Evolutionary conservation across 2,113 vertebrate genomes (phyloP).

Genomic region (Tor tambroides): DNA sequence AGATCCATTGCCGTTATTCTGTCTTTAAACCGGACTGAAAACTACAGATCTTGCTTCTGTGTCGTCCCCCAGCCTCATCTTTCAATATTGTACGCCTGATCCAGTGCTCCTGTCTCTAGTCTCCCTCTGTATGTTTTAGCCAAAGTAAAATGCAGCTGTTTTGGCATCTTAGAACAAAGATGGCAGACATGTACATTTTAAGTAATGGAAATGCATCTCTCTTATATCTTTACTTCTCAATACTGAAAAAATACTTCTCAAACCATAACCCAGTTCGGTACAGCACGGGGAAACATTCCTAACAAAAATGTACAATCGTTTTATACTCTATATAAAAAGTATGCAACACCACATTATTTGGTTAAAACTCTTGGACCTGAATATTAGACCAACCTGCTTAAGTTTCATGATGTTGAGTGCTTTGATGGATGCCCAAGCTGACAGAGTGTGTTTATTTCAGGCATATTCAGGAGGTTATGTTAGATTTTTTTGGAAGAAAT

Average conservation of each 20-base stretch:
- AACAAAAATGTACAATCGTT: conserved; percentile 40
- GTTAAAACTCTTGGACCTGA: conserved; percentile 23
- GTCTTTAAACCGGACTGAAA: conserved; percentile 56
- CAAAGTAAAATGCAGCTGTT: conserved; percentile 33
- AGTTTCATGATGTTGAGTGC: conserved; percentile 24
- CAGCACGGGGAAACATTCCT: conserved; percentile 12
- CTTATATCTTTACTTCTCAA: conserved; percentile 38
- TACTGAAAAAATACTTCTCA: conserved; percentile 29
- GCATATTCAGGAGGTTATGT: conserved; percentile 37
- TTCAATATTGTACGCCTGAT: conserved; percentile 65
- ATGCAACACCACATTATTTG: conserved; percentile 15
- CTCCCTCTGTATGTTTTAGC: conserved; percentile 41
- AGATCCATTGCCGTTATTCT: conserved; percentile 61
- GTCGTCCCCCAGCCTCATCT: conserved; percentile 63
- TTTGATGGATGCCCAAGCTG: conserved; percentile 14
- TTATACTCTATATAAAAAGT: conserved; percentile 27
- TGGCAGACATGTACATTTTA: conserved; percentile 27
- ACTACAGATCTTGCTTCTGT: conserved; percentile 56
- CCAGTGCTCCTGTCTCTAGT: conserved; percentile 46
- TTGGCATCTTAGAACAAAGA: conserved; percentile 16
- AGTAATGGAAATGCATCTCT: conserved; percentile 39
- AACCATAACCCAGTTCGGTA: conserved; percentile 27
- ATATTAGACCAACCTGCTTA: not conserved
- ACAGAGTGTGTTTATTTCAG: conserved; percentile 37
- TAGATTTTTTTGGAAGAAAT: conserved; percentile 30